Conservation (phyloP, 2,113 vertebrate species). For the Hippocampus zosterae region DNA sequence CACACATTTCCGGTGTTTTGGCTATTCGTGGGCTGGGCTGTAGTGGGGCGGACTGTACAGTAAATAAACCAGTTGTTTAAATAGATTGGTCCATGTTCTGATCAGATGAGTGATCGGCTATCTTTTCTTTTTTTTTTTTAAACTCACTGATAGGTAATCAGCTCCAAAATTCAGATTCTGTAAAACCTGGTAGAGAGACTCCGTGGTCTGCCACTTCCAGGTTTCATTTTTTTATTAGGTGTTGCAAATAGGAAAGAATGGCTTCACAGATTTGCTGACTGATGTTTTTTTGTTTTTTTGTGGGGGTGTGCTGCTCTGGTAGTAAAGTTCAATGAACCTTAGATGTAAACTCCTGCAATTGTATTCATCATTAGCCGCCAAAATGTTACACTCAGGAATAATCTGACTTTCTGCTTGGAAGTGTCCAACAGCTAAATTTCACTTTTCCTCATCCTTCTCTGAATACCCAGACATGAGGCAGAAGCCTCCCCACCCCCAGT, state of each 20-base stretch:
- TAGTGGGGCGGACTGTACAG: too few relatives aligned
- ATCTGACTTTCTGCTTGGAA: slow-evolving; percentile 6
- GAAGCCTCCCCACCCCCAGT: slow-evolving; percentile 13
- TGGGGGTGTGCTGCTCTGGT: slow-evolving; percentile 9
- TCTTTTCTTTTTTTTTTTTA: too few relatives aligned
- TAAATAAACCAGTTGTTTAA: too few relatives aligned
- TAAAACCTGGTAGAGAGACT: neutral
- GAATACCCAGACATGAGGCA: slow-evolving; percentile 43
- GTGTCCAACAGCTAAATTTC: slow-evolving; percentile 55
- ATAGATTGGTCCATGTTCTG: too few relatives aligned
- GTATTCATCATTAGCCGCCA: slow-evolving; percentile 38
- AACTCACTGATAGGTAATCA: too few relatives aligned
- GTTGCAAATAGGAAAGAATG: neutral
- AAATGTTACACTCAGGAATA: slow-evolving; percentile 30
- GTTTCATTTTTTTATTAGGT: neutral
- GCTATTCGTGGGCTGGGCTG: too few relatives aligned
- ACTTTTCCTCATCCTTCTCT: slow-evolving; percentile 42
- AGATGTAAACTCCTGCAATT: slow-evolving; percentile 25
- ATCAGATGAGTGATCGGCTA: too few relatives aligned
- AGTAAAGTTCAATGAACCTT: slow-evolving; percentile 10
- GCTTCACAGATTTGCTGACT: slow-evolving; percentile 19
- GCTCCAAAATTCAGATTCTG: too few relatives aligned
- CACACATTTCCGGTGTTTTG: too few relatives aligned
- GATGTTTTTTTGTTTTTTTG: slow-evolving; percentile 4
- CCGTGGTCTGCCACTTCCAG: slow-evolving; percentile 27